Conservation (phyloP, 2,888 invertebrate genomes). For the Gandaritis pyraliata region DNA sequence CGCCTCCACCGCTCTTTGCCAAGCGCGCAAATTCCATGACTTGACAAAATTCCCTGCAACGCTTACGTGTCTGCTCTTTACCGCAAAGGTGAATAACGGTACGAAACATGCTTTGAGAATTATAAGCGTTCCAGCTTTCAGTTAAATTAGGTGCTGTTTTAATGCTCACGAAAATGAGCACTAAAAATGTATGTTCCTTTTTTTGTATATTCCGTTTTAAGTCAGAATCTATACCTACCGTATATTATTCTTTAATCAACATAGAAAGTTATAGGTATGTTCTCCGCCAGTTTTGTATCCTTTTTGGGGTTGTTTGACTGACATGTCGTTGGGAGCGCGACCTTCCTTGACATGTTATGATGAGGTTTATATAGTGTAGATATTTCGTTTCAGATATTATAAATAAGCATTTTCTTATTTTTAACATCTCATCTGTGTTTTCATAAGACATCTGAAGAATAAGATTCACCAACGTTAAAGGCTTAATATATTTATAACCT, state of each 20-base stretch:
- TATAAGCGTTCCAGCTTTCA: conserved; percentile 15
- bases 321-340: conserved; percentile 23
- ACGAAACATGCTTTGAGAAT: conserved; percentile 27
- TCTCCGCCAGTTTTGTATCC: conserved; percentile 19
- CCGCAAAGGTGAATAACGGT: conserved; percentile 32
- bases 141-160: conserved; percentile 14
- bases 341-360: conserved; percentile 48
- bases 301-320: conserved; percentile 36
- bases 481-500: no score
- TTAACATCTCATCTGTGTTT: no score
- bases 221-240: not conserved
- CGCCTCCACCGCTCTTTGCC: conserved; percentile 53
- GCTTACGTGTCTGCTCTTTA: conserved; percentile 28
- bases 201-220: not conserved
- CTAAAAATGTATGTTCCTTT: not conserved
- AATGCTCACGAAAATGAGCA: not conserved
- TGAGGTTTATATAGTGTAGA: conserved; percentile 33
- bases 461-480: no score
- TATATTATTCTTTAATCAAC: not conserved
- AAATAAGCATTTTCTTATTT: conserved; percentile 38
- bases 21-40: conserved; percentile 56
- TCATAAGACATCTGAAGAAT: no score
- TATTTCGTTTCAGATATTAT: conserved; percentile 37
- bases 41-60: conserved; percentile 52
- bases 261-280: not conserved